Base-by-base conservation (phyloP, 2,797 vertebrate species). In the Dipus sagitta region DNA sequence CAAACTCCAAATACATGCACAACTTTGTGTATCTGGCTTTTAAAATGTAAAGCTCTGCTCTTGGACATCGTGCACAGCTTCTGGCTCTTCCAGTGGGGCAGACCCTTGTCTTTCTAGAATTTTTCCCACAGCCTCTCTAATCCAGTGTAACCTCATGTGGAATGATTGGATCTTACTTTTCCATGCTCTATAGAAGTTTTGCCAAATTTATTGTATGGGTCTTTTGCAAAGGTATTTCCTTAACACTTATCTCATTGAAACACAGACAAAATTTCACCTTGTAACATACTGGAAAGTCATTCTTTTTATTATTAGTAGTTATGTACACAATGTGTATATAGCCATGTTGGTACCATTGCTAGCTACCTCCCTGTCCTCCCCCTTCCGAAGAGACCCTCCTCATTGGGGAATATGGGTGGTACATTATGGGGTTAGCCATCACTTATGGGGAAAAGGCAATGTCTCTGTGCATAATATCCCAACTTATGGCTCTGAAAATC, bases 81-180 rank as follows among this genome's bases (percentile, higher is more conserved):
- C 65, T n/a, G 10, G 26, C 71, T 9, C 1, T 26, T 34, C 18
- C 20, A 23, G 18, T n/a, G 11, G 6, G 3, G 14, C 38, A 34
- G 2, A 71, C 9, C 17, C 26, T 52, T 9, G 24, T 64, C 28
- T 79, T 70, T 4, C 23, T n/a, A 28, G 14, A 1, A 70, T 11
- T 2, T 0, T 3, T 54, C 4, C 17, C 3, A 0, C 10, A 8
- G 30, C 6, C 4, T 87, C 28, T 64, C 0, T 70, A 62, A 60
- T 11, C 18, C 5, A 54, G 10, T 10, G 8, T 24, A 34, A 11
- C 8, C 15, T 71, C n/a, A 8, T 24, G 77, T 42, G 5, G 28
- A 21, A 5, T 47, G 17, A 9, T 47, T 60, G 42, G 4, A 20
- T 76, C 1, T 21, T 62, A 8, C 72, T 80, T 72, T 72, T 42